A percentile compares a stretch with the other conserved stretches of the same genome.
Conservation (phyloP, 2,797 vertebrate species). For the Sebastes aleutianus region DNA sequence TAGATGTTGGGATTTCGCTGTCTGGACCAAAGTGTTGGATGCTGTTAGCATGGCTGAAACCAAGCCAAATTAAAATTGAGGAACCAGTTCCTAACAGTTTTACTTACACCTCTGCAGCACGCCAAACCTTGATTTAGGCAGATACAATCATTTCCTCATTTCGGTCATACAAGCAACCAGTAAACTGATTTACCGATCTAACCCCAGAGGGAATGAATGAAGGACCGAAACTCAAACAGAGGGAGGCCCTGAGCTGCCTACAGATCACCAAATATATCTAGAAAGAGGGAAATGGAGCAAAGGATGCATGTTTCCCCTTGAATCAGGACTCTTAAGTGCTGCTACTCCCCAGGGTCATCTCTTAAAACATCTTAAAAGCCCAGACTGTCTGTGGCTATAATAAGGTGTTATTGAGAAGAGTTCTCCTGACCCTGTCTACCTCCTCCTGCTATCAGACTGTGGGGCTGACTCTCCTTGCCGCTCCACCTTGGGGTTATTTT, state of each 20-base stretch:
- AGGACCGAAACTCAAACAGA: not conserved
- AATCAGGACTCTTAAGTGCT: constrained; percentile 51
- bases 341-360: constrained; percentile 65
- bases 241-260: not conserved
- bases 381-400: constrained; percentile 74
- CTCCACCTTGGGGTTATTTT: constrained; percentile 74
- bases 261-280: not conserved
- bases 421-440: constrained; percentile 48
- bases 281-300: not conserved
- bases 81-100: not conserved
- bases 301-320: constrained; percentile 1
- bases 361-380: constrained; percentile 73
- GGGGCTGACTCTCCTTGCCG: constrained; percentile 35
- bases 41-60: not conserved
- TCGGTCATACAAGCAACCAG: not conserved
- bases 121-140: not conserved
- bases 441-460: constrained; percentile 54
- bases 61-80: not conserved
- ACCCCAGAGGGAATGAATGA: constrained; percentile 2
- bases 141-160: not conserved
- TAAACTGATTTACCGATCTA: not conserved
- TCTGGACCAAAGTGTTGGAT: not conserved
- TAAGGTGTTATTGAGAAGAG: constrained; percentile 75
- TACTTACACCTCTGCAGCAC: not conserved
- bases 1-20: not conserved